Percentiles rank a stretch among this genome's conserved stretches.
Evolutionary conservation across 2,888 invertebrate genomes (phyloP).

Genomic region (Cylindroiulus punctatus): DNA sequence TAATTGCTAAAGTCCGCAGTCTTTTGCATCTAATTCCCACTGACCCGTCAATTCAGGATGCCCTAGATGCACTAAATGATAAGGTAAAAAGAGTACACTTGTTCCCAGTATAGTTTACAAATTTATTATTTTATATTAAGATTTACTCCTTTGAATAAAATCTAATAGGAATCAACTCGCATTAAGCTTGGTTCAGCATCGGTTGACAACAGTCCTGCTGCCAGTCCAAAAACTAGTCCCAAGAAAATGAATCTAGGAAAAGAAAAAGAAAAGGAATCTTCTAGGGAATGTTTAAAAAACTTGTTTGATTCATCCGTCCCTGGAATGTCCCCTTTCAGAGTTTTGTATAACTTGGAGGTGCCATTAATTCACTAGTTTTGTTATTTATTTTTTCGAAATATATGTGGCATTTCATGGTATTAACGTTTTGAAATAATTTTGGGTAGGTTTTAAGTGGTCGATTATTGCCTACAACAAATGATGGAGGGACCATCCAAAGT

Average conservation of each 20-base stretch:
- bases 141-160: background rate
- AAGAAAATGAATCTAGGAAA: slow-evolving; percentile 61
- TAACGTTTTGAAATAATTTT: background rate
- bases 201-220: slow-evolving; percentile 55
- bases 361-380: background rate
- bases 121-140: background rate
- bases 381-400: slow-evolving; percentile 29
- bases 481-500: slow-evolving; percentile 63
- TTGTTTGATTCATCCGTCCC: slow-evolving; percentile 65
- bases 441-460: slow-evolving; percentile 67
- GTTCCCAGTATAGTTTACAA: background rate
- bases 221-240: slow-evolving; percentile 64
- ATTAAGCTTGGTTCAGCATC: slow-evolving; percentile 4
- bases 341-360: slow-evolving; percentile 68
- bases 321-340: slow-evolving; percentile 66
- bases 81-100: background rate
- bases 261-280: slow-evolving; percentile 59
- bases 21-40: slow-evolving; percentile 68
- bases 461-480: slow-evolving; percentile 66
- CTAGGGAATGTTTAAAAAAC: slow-evolving; percentile 63
- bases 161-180: background rate
- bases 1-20: slow-evolving; percentile 66
- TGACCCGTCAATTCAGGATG: slow-evolving; percentile 67
- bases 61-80: slow-evolving; percentile 65
- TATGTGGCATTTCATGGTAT: background rate